Base-by-base conservation (phyloP, 2,113 vertebrate species). In the Strix aluco region DNA sequence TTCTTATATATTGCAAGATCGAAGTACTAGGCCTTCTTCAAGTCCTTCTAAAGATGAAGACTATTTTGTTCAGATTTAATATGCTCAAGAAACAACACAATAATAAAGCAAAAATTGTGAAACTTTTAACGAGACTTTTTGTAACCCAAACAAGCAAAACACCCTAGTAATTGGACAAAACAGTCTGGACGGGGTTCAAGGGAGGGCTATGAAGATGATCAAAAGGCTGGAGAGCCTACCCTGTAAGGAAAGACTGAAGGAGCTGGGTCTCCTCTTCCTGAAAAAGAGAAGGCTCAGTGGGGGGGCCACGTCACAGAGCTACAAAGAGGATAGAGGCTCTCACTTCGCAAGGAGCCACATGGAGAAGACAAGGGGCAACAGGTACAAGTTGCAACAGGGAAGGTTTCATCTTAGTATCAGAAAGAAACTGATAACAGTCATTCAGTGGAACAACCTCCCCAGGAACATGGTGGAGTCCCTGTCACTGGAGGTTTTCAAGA, bases 401-500 rank as follows among this genome's bases (percentile, higher is more conserved):
- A 30, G 5, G 61, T 73, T 81, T 74, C 11, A n/a, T 15, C 38
- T 42, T 20, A 26, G 29, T 61, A 47, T 23, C 32, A 87, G 30
- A 61, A 81, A 58, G 15, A 34, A 79, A 79, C 2, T 25, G 30
- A 0, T 18, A 36, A 34, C 38, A 15, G 42, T 52, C 15, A 36
- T 34, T n/a, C 11, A 10, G 8, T 49, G n/a, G 18, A 81, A 77
- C 30, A 62, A 49, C 10, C 11, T 58, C 16, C 32, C 15, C 40
- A 27, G 12, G 3, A 10, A n/a, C 6, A 1, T 11, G 27, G 16
- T 22, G 2, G 34, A 75, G 18, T 11, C 13, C 8, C 6, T 2
- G 0, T 20, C n/a, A 59, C 42, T 44, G 13, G 38, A 54, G 25
- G 15, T 26, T 79, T 88, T 70, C 75, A 79, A 52, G 26, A 62